Conservation (phyloP, 1,140 invertebrate genomes). For the Trichomalopsis sarcophagae region DNA sequence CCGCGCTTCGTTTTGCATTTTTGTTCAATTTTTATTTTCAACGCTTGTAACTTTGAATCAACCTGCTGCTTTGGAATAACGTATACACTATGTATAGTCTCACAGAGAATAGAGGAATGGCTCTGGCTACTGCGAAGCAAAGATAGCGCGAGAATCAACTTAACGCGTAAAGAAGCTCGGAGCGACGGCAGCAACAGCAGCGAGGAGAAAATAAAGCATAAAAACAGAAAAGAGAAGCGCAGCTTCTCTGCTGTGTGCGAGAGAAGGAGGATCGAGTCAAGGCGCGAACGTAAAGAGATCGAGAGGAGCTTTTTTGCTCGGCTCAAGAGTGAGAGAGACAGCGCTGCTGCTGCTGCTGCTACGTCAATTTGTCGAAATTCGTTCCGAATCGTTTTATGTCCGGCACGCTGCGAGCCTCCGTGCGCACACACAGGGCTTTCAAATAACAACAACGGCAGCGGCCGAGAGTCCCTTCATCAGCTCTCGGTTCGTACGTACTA, state of each 20-base stretch:
- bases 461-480: background rate
- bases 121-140: background rate
- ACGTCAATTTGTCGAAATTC: conserved; percentile 75
- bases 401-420: conserved; percentile 59
- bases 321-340: background rate
- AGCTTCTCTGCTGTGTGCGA: conserved; percentile 22
- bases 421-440: conserved; percentile 65
- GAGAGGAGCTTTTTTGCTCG: conserved; percentile 62
- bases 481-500: background rate
- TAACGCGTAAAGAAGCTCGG: conserved; percentile 31
- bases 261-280: conserved; percentile 26
- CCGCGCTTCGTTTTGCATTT: no score
- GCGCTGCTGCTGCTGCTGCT: conserved; percentile 48
- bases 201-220: conserved; percentile 34
- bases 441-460: conserved; percentile 11
- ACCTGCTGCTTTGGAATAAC: background rate
- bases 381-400: conserved; percentile 75
- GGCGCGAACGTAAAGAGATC: conserved; percentile 58
- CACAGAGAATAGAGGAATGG: background rate
- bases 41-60: background rate
- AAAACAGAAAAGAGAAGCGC: conserved; percentile 31
- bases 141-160: conserved; percentile 44
- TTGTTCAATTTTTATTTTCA: no score
- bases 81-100: background rate
- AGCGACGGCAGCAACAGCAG: background rate